These are phyloP conservation scores for Calypte anna DNA, from an alignment of 2,113 vertebrate genomes.

Conservation along the genomic window DNA sequence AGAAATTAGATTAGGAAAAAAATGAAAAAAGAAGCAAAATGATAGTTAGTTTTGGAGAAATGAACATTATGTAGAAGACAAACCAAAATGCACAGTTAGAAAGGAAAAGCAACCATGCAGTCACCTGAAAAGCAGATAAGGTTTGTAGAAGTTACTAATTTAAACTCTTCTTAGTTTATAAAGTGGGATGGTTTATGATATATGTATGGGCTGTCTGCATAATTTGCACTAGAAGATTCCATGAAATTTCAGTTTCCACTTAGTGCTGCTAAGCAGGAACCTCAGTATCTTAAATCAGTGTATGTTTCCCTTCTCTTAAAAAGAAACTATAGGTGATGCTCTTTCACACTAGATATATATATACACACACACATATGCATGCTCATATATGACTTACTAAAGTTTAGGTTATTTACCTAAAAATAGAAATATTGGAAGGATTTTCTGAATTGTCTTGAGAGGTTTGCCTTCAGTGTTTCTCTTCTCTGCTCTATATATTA, in stretches of 20 bases:
- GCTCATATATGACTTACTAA: neutral
- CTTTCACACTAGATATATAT: neutral
- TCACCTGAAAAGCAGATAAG: neutral
- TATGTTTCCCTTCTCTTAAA: neutral
- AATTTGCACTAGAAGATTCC: neutral
- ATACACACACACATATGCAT: too few species aligned
- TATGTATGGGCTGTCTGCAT: neutral
- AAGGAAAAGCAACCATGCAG: neutral
- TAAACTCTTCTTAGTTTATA: neutral
- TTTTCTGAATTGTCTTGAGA: neutral
- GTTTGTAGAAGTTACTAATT: neutral
- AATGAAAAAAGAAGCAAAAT: neutral
- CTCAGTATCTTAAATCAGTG: accelerated
- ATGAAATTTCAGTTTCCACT: neutral
- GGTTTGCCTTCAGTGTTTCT: neutral
- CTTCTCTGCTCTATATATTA: neutral
- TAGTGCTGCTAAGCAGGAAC: neutral
- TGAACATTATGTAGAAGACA: neutral
- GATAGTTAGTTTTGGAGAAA: neutral
- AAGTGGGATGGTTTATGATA: neutral
- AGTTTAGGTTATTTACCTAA: neutral
- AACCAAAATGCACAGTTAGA: neutral
- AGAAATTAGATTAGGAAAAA: neutral
- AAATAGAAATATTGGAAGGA: neutral
- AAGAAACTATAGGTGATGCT: neutral